Percentiles rank a stretch among this genome's conserved stretches.
phyloP scores from a whole-genome alignment of 2,113 vertebrate species.

The Oryzias celebensis region DNA sequence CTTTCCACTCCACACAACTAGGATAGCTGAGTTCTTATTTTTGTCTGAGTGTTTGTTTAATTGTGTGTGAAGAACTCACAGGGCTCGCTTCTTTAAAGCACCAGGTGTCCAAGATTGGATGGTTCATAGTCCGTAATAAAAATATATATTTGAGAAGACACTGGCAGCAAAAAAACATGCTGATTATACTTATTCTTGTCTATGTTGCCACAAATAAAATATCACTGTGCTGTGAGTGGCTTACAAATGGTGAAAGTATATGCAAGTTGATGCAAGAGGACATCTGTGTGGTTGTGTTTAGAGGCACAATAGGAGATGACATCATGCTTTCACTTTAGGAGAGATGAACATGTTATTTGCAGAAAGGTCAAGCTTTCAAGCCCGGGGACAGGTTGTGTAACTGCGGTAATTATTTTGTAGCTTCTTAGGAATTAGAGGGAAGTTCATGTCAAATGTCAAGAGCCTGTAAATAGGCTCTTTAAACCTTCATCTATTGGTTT shows the following conservation, averaged over 20 bases:
- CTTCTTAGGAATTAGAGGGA: slow-evolving; percentile 53
- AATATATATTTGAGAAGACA: not conserved
- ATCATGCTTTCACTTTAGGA: slow-evolving; percentile 53
- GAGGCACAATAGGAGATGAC: slow-evolving; percentile 53
- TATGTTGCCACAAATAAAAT: not conserved
- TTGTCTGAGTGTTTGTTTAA: slow-evolving; percentile 16
- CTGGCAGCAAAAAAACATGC: not conserved
- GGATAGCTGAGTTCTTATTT: slow-evolving; percentile 14
- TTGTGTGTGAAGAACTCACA: slow-evolving; percentile 25
- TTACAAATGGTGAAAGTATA: slow-evolving; percentile 5
- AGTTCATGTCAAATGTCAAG: slow-evolving; percentile 59
- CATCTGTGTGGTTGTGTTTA: slow-evolving; percentile 16
- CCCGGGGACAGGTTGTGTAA: slow-evolving; percentile 56
- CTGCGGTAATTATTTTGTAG: slow-evolving; percentile 65
- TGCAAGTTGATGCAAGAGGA: slow-evolving; percentile 18
- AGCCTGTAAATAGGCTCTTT: slow-evolving; percentile 24
- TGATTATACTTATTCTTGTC: not conserved
- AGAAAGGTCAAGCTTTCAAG: slow-evolving; percentile 62
- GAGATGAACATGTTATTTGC: slow-evolving; percentile 55
- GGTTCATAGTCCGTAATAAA: slow-evolving; percentile 5
- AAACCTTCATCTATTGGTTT: slow-evolving; percentile 15
- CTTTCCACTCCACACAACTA: slow-evolving; percentile 20
- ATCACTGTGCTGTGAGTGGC: not conserved
- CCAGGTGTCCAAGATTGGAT: not conserved
- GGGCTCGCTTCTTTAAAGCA: slow-evolving; percentile 4